A percentile compares a stretch with the other conserved stretches of the same genome.
Evolutionary conservation across 2,888 invertebrate genomes (phyloP).

Genomic region (Eubasilissa splendida): DNA sequence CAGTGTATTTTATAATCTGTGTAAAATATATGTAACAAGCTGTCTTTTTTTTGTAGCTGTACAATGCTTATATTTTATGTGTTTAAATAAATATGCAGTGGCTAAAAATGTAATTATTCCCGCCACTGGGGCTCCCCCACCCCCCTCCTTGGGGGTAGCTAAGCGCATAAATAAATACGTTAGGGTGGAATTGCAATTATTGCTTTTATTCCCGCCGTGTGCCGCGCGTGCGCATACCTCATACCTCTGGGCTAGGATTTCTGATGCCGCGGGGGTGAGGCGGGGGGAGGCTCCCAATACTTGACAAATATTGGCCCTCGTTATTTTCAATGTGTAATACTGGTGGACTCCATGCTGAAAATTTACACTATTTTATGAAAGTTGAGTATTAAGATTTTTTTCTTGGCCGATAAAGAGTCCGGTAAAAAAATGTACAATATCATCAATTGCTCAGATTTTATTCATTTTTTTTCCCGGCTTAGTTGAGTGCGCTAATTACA

Average conservation of each 20-base stretch:
- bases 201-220: conserved; percentile 57
- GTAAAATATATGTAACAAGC: too few species aligned
- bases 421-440: too few species aligned
- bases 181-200: conserved; percentile 59
- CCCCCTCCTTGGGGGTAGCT: conserved; percentile 50
- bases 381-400: too few species aligned
- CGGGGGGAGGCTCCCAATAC: not conserved
- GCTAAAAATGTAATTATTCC: not conserved
- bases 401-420: too few species aligned
- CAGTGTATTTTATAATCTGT: too few species aligned
- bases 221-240: conserved; percentile 36
- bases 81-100: not conserved
- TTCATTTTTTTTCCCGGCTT: too few species aligned
- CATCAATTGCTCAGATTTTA: too few species aligned
- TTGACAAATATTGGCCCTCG: conserved; percentile 10
- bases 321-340: not conserved
- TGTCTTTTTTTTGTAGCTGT: too few species aligned
- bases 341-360: not conserved
- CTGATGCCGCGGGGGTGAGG: conserved; percentile 5
- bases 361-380: too few species aligned
- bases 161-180: conserved; percentile 59
- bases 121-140: conserved; percentile 24
- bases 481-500: too few species aligned
- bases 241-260: conserved; percentile 28
- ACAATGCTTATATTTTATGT: too few species aligned